These are phyloP conservation scores for Deilephila porcellus DNA, from an alignment of 2,888 invertebrate genomes.

Conservation along the genomic window DNA sequence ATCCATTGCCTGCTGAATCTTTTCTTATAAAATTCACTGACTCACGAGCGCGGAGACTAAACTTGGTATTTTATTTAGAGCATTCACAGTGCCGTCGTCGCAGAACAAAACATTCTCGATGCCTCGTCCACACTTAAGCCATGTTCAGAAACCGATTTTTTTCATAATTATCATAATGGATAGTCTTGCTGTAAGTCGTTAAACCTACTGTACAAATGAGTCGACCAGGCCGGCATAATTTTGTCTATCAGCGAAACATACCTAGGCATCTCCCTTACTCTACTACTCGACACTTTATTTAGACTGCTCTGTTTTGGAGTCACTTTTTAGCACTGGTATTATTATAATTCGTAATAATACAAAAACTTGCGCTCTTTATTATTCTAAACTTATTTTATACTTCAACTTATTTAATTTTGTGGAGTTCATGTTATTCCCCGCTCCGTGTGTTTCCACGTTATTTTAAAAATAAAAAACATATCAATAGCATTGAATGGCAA, in stretches of 20 bases:
- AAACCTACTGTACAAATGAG: too few species aligned
- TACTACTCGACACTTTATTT: too few species aligned
- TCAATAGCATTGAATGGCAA: conserved; percentile 21
- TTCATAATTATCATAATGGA: neutral
- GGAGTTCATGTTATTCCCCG: neutral
- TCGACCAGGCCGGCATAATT: too few species aligned
- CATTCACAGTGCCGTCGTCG: conserved; percentile 15
- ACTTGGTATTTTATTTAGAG: conserved; percentile 42
- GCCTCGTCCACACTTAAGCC: neutral
- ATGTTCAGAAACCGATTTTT: neutral
- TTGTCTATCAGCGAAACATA: too few species aligned
- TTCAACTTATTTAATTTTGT: neutral
- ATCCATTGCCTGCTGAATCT: conserved; percentile 47
- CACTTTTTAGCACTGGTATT: too few species aligned
- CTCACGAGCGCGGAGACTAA: conserved; percentile 32
- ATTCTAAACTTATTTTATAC: neutral
- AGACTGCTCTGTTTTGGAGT: too few species aligned
- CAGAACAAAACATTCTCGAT: conserved; percentile 8
- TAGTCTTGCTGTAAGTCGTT: too few species aligned
- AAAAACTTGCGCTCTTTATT: neutral
- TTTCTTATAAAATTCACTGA: conserved; percentile 40
- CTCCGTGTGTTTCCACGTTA: neutral
- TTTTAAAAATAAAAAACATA: conserved; percentile 16
- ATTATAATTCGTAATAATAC: too few species aligned
- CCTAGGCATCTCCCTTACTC: too few species aligned